A percentile compares a stretch with the other conserved stretches of the same genome.
Conservation (phyloP, 2,113 vertebrate species). For the Notothenia rossii region DNA sequence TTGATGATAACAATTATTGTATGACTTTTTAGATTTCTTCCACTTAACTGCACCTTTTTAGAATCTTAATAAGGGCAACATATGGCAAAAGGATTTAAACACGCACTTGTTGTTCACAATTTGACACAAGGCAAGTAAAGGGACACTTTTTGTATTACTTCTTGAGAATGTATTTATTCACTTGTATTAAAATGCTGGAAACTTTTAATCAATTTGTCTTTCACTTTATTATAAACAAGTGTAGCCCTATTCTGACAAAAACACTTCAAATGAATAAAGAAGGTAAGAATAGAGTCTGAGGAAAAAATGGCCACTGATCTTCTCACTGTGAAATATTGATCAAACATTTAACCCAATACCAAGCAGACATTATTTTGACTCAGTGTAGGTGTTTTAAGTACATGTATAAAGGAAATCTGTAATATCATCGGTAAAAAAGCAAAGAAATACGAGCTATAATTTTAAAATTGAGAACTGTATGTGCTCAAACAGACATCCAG, state of each 20-base stretch:
- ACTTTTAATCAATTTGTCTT: background rate
- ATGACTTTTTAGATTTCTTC: background rate
- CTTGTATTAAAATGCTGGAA: background rate
- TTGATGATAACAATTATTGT: background rate
- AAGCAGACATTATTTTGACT: background rate
- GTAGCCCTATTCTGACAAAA: too few relatives aligned
- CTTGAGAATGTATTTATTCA: slow-evolving; percentile 6
- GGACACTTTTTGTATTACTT: background rate
- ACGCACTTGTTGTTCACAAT: background rate
- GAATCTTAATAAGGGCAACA: background rate
- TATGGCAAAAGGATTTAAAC: background rate
- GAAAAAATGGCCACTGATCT: background rate
- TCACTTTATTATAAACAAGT: background rate
- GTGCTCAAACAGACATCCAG: background rate
- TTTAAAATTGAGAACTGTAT: too few relatives aligned
- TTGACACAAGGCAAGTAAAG: background rate
- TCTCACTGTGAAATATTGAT: background rate
- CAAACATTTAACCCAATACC: background rate
- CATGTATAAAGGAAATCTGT: background rate
- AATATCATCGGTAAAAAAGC: too few relatives aligned
- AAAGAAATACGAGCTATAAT: too few relatives aligned
- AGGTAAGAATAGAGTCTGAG: background rate
- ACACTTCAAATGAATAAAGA: background rate
- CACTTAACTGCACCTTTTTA: background rate
- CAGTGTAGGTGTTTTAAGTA: background rate